Conservation (phyloP, 1,140 invertebrate species). For the Branchinecta lynchi region DNA sequence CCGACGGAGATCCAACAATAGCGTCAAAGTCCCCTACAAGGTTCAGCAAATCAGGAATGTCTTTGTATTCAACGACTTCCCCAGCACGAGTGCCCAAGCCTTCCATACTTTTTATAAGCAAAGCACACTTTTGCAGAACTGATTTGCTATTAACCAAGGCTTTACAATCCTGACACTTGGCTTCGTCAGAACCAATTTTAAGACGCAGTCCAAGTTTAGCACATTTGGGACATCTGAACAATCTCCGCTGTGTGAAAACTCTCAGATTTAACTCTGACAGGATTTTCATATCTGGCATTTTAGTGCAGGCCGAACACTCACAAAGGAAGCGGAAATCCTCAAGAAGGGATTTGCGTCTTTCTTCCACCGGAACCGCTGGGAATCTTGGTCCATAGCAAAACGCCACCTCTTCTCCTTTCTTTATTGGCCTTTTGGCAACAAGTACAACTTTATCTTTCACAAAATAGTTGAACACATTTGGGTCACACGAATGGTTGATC, state of each 20-base stretch:
- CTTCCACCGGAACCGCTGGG: background rate
- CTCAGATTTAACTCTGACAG: background rate
- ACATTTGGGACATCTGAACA: background rate
- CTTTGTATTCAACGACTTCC: background rate
- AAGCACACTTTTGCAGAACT: background rate
- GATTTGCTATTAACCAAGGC: background rate
- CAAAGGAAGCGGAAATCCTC: background rate
- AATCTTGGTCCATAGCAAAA: conserved; percentile 4
- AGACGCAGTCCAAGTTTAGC: background rate
- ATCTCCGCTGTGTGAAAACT: background rate
- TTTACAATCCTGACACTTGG: background rate
- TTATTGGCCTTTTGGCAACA: background rate
- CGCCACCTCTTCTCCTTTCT: background rate
- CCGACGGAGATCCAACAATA: background rate
- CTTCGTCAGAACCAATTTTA: background rate
- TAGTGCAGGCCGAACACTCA: background rate
- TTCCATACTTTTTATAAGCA: background rate
- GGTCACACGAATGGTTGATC: conserved; percentile 3
- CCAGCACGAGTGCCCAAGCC: background rate
- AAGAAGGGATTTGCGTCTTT: background rate
- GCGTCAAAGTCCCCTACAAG: background rate
- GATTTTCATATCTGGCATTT: background rate
- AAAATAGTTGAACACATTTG: conserved; percentile 10
- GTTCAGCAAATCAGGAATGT: background rate
- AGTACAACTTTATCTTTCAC: background rate